phyloP scores from a whole-genome alignment of 2,797 vertebrate genomes.

The Spinus olivaceus region DNA sequence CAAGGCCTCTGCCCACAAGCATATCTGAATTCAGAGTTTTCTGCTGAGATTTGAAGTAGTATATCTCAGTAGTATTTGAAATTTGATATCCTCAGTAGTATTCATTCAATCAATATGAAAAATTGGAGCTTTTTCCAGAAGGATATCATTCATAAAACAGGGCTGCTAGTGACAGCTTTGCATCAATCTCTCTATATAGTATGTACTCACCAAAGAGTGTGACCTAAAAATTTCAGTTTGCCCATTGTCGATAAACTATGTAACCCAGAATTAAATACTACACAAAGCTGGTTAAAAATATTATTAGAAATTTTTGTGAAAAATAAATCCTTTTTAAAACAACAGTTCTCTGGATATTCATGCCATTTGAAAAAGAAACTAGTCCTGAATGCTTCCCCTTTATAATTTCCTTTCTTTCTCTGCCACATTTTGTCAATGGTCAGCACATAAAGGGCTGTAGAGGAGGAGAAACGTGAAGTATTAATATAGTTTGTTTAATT shows the following conservation, averaged over 20 bases:
- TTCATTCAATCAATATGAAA: constrained; percentile 12
- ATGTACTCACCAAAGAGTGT: background rate
- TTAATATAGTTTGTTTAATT: background rate
- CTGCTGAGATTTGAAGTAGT: background rate
- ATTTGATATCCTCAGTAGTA: background rate
- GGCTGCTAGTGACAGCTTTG: background rate
- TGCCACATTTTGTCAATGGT: background rate
- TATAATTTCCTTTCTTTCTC: background rate
- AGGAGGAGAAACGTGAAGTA: background rate
- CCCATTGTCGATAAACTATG: background rate
- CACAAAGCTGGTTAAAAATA: background rate
- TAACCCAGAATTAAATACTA: background rate
- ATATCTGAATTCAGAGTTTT: background rate
- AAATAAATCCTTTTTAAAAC: background rate
- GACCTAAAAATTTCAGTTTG: background rate
- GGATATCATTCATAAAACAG: background rate
- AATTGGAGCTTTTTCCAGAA: background rate
- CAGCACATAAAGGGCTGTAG: background rate
- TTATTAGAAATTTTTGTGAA: background rate
- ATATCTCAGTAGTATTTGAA: background rate
- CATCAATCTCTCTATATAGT: background rate
- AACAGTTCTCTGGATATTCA: background rate
- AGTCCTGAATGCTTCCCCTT: accelerated
- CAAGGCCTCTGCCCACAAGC: background rate
- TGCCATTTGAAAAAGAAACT: background rate